phyloP scores from a whole-genome alignment of 2,113 vertebrate genomes.

The Embiotoca jacksoni region DNA sequence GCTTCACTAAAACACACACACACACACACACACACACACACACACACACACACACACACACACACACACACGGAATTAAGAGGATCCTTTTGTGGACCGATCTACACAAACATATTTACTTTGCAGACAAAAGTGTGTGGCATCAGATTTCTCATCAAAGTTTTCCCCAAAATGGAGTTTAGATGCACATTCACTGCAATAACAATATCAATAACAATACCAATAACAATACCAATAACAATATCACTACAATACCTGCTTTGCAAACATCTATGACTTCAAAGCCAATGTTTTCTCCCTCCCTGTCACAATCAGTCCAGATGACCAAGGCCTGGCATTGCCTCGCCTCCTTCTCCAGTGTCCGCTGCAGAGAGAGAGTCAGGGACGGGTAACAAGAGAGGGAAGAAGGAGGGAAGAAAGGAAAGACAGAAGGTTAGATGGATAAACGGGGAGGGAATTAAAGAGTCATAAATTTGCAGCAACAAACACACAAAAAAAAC shows the following conservation, averaged over 20 bases:
- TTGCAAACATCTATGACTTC: conserved; percentile 96
- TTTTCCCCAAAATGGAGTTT: not conserved
- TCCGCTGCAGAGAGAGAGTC: conserved; percentile 81
- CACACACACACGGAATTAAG: not conserved
- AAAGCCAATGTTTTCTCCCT: conserved; percentile 98
- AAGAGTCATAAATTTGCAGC: too few relatives aligned
- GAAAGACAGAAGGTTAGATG: not conserved
- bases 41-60: conserved; percentile 9
- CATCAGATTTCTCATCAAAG: not conserved
- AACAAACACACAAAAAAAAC: too few relatives aligned
- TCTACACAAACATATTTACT: not conserved
- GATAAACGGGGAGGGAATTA: not conserved
- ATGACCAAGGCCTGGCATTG: conserved; percentile 94
- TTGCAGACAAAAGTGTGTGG: too few relatives aligned
- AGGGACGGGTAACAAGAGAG: not conserved
- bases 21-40: conserved; percentile 11
- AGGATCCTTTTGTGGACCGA: not conserved
- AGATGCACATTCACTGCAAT: not conserved
- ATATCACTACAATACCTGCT: conserved; percentile 87
- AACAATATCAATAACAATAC: not conserved
- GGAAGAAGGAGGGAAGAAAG: not conserved
- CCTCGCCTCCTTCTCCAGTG: conserved; percentile 90
- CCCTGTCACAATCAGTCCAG: conserved; percentile 98
- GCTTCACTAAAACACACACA: conserved; percentile 85
- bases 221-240: not conserved